phyloP scores from a whole-genome alignment of 2,888 invertebrate genomes.

The Drosophila macrothrix region DNA sequence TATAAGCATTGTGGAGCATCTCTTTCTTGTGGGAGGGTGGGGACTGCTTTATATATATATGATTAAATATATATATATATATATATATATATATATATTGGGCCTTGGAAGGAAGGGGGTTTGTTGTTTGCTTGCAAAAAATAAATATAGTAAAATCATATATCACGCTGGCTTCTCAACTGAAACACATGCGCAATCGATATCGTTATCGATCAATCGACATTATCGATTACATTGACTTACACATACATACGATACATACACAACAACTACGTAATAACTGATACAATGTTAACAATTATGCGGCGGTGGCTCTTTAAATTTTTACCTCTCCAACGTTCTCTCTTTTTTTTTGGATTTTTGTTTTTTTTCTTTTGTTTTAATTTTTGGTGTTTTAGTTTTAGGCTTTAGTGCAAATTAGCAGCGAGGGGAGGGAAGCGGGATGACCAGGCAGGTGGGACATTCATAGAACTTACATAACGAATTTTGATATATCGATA shows the following conservation, averaged over 20 bases:
- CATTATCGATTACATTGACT: conserved; percentile 54
- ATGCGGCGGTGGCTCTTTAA: conserved; percentile 72
- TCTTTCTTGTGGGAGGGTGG: not conserved
- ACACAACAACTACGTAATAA: conserved; percentile 79
- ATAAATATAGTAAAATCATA: conserved; percentile 47
- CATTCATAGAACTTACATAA: conserved; percentile 72
- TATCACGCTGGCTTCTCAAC: conserved; percentile 51
- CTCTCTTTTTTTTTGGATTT: conserved; percentile 12
- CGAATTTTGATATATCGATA: conserved; percentile 32
- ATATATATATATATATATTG: not conserved
- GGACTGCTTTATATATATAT: conserved; percentile 8
- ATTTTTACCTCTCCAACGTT: conserved; percentile 10
- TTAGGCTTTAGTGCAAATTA: conserved; percentile 50
- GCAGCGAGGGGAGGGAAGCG: conserved; percentile 40
- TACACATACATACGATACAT: conserved; percentile 77
- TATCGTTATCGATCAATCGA: conserved; percentile 37
- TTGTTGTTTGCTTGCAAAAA: conserved; percentile 42
- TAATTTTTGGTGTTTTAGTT: conserved; percentile 29
- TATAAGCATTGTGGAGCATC: conserved; percentile 27
- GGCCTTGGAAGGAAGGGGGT: not conserved
- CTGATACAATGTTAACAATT: conserved; percentile 78
- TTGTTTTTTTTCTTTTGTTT: not conserved
- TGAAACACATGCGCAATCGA: conserved; percentile 47
- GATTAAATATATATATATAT: not conserved
- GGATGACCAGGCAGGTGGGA: conserved; percentile 71